Conservation (phyloP, 2,113 vertebrate genomes). For the Hydropotes inermis region DNA sequence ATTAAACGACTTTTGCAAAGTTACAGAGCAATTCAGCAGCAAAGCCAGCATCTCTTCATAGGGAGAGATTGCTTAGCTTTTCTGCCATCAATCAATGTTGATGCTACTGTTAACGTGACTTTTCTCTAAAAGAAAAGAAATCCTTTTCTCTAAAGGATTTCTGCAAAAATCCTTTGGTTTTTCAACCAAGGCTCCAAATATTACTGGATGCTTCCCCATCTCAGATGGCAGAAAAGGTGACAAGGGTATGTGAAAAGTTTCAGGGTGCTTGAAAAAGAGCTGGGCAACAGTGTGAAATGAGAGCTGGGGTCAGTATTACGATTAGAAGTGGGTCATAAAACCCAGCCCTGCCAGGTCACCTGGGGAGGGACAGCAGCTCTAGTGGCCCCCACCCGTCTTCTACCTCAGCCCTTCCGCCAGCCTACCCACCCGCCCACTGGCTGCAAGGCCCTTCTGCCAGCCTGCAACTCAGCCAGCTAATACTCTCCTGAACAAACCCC, state of each 20-base stretch:
- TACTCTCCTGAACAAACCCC: not conserved
- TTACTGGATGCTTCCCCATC: not conserved
- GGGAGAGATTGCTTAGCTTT: not conserved
- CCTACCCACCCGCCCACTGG: not conserved
- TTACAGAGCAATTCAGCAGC: not conserved
- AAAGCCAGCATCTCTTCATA: not conserved
- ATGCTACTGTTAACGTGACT: not conserved
- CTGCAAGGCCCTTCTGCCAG: not conserved
- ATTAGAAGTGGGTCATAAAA: not conserved
- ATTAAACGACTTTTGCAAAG: not conserved
- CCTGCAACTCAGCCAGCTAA: not conserved
- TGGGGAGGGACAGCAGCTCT: not conserved
- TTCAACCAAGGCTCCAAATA: not conserved
- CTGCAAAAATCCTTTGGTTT: slow-evolving; percentile 3
- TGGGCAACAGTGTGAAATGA: not conserved
- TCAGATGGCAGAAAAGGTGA: not conserved
- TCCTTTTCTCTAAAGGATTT: not conserved
- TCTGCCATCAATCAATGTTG: not conserved
- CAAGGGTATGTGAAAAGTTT: not conserved
- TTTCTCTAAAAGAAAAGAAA: not conserved
- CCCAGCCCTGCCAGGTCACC: not conserved
- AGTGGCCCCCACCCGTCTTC: too few species aligned
- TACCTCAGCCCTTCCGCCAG: not conserved
- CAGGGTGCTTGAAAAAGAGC: not conserved
- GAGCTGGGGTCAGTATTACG: not conserved